A percentile compares a stretch with the other conserved stretches of the same genome.
phyloP scores from a whole-genome alignment of 2,888 invertebrate genomes.

The Augiades crinisus region DNA sequence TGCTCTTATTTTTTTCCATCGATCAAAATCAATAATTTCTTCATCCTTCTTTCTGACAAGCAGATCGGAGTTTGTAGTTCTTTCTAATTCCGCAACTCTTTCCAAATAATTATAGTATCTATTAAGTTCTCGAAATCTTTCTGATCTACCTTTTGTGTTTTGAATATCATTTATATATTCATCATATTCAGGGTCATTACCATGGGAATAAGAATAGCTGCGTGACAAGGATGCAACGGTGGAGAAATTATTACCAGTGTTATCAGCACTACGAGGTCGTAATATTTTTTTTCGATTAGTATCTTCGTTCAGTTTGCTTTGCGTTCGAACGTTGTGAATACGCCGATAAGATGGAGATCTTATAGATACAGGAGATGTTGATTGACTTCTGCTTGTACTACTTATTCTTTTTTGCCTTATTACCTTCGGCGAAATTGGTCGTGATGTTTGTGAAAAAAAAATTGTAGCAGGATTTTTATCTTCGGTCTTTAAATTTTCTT shows the following conservation, averaged over 20 bases:
- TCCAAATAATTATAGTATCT: conserved; percentile 93
- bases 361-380: conserved; percentile 80
- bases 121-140: conserved; percentile 91
- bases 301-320: conserved; percentile 56
- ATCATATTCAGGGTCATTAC: conserved; percentile 83
- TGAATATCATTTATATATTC: conserved; percentile 85
- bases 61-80: conserved; percentile 85
- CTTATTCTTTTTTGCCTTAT: conserved; percentile 39
- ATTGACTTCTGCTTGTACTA: conserved; percentile 60
- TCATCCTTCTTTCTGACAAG: conserved; percentile 88
- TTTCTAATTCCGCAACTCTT: conserved; percentile 90
- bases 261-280: conserved; percentile 85
- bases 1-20: conserved; percentile 90
- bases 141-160: conserved; percentile 85
- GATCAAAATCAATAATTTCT: conserved; percentile 92
- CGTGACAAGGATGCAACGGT: conserved; percentile 47
- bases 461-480: conserved; percentile 51
- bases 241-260: conserved; percentile 37
- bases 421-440: conserved; percentile 66
- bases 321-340: conserved; percentile 77
- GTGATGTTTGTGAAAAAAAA: conserved; percentile 66
- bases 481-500: conserved; percentile 33
- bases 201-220: conserved; percentile 61
- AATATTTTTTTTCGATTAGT: conserved; percentile 60
- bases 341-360: conserved; percentile 85